phyloP scores from a whole-genome alignment of 2,797 vertebrate species.

The Pelochelys cantorii region DNA sequence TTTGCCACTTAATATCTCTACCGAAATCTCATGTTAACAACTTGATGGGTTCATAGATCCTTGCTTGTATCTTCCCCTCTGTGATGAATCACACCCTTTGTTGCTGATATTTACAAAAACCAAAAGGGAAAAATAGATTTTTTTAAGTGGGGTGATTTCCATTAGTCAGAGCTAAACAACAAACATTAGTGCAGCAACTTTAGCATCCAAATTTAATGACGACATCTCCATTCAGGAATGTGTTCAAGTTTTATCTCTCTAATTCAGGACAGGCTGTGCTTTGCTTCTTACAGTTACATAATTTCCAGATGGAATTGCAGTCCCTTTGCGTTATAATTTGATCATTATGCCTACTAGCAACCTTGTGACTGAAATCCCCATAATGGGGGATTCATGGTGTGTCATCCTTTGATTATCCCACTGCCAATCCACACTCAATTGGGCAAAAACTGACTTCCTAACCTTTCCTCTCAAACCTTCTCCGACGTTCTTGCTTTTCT shows the following conservation, averaged over 20 bases:
- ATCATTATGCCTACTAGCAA: not conserved
- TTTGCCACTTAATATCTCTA: not conserved
- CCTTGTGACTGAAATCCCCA: not conserved
- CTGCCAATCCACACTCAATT: not conserved
- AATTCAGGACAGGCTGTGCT: not conserved
- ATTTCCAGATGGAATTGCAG: not conserved
- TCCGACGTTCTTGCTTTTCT: not conserved
- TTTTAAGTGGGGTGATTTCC: not conserved
- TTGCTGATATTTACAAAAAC: not conserved
- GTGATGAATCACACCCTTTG: not conserved
- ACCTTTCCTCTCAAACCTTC: not conserved
- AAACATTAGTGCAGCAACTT: not conserved
- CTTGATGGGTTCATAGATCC: not conserved
- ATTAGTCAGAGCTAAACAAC: not conserved
- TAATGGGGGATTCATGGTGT: accelerated
- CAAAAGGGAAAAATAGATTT: not conserved
- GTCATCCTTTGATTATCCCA: not conserved
- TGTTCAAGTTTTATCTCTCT: not conserved
- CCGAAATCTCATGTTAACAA: not conserved
- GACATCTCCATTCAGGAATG: not conserved
- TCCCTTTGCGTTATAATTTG: not conserved
- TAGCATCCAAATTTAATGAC: not conserved
- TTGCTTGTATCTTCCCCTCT: not conserved
- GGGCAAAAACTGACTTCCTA: not conserved
- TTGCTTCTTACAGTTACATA: not conserved